These are phyloP conservation scores for Tetranychus piercei DNA, from an alignment of 2,888 invertebrate genomes.

Conservation along the genomic window DNA sequence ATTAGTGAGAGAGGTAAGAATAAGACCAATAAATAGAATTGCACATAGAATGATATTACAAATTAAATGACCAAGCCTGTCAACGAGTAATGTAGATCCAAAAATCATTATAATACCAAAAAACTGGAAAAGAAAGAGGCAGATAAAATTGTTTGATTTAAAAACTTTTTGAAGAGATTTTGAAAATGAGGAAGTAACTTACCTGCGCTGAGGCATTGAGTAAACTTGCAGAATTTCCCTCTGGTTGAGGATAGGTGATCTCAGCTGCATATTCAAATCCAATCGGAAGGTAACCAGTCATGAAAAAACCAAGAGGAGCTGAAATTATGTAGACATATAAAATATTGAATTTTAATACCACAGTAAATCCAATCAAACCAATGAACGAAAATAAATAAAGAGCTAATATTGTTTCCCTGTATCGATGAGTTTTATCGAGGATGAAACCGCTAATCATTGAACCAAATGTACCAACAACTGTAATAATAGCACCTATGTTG, in stretches of 20 bases:
- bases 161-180: not conserved
- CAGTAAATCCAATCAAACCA: conserved; percentile 81
- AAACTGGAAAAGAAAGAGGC: conserved; percentile 19
- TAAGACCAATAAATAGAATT: conserved; percentile 55
- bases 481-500: conserved; percentile 70
- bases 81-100: conserved; percentile 34
- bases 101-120: conserved; percentile 34
- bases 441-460: conserved; percentile 74
- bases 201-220: conserved; percentile 63
- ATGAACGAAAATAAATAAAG: conserved; percentile 72
- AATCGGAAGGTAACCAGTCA: conserved; percentile 93
- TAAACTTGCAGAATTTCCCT: conserved; percentile 87
- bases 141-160: not conserved
- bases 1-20: conserved; percentile 42
- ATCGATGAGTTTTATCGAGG: conserved; percentile 76
- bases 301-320: conserved; percentile 78
- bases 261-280: conserved; percentile 97
- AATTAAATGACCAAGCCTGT: conserved; percentile 48
- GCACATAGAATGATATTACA: conserved; percentile 61
- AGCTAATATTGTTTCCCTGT: conserved; percentile 77
- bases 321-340: conserved; percentile 67
- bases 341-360: conserved; percentile 62
- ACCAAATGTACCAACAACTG: conserved; percentile 79
- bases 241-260: conserved; percentile 88
- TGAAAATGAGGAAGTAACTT: not conserved